Evolutionary conservation across 2,888 invertebrate species (phyloP).

Genomic region (Lobophora halterata): DNA sequence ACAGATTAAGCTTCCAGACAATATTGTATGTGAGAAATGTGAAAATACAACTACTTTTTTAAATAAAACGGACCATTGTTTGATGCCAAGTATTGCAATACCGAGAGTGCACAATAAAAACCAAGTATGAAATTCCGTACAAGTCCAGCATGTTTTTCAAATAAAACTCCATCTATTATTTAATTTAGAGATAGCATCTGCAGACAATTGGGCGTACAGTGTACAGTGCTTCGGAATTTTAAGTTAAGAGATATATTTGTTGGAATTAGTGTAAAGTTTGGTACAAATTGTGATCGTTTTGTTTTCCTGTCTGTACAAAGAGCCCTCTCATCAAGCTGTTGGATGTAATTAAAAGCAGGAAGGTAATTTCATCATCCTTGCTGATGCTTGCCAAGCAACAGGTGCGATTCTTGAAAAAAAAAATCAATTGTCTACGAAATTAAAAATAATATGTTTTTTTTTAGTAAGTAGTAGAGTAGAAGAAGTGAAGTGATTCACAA

Average conservation of each 20-base stretch:
- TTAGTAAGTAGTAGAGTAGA: too few species aligned
- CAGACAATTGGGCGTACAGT: slow-evolving; percentile 33
- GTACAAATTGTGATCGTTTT: slow-evolving; percentile 16
- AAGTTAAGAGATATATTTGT: slow-evolving; percentile 28
- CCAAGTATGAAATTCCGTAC: slow-evolving; percentile 25
- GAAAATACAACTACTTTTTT: neutral
- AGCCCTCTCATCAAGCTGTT: slow-evolving; percentile 41
- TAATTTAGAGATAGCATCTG: slow-evolving; percentile 36
- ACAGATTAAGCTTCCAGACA: too few species aligned
- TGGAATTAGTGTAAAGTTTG: slow-evolving; percentile 16
- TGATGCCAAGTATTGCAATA: slow-evolving; percentile 20
- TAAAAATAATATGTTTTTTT: too few species aligned
- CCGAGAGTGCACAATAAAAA: slow-evolving; percentile 23
- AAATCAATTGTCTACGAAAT: too few species aligned
- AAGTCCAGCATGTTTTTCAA: slow-evolving; percentile 31
- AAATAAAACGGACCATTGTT: slow-evolving; percentile 22
- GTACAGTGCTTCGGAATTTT: slow-evolving; percentile 25
- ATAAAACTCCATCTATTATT: slow-evolving; percentile 33
- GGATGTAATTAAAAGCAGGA: slow-evolving; percentile 48
- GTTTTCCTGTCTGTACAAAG: slow-evolving; percentile 39
- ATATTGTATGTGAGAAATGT: too few species aligned
- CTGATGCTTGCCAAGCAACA: slow-evolving; percentile 38
- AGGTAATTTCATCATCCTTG: slow-evolving; percentile 47
- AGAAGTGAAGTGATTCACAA: too few species aligned
- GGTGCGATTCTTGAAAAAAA: slow-evolving; percentile 32